Evolutionary conservation across 2,888 invertebrate species (phyloP), one percentile per base, ranked within the genome.

Genomic region (Drosophila kokeensis): DNA sequence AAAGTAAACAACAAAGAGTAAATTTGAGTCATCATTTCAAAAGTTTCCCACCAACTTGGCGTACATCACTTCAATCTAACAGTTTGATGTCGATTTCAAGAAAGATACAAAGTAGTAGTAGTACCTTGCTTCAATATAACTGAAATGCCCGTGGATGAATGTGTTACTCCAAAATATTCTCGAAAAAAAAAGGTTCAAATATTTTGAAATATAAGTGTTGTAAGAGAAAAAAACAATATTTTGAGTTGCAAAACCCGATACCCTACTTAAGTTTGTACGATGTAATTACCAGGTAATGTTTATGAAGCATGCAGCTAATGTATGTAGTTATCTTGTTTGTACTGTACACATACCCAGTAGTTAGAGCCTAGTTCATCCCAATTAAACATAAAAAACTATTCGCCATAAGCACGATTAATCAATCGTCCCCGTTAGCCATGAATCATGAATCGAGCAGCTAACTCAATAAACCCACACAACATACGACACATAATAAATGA

Each of bases 1-100:
- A 82, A 76, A 73, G 69, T 80, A 66, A 83, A 80, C 70, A 76
- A 66, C 59, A 32, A 68, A 54, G 49, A 61, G 49, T 63, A 61
- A 69, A 74, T 71, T 62, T 75, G 68, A 65, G 58, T 50, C 40
- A 62, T 55, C 42, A 62, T 69, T 53, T 73, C 66, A 45, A 24
- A 24, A 45, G 15, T 24, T 24, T 8, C 7, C 21, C 45, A 15
- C 15, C 45, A 24, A 45, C 15, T 40, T 40, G 18, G n/a, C 10
- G n/a, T 10, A n/a, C 10, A n/a, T 40, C 24, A 45, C 24, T 45
- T 2, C 45, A 24, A 24, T 15, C 15, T 0, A 4, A 24, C 24
- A 24, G 15, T 45, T 45, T 15, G 4, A 15, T 24, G 45, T 24
- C 21, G 45, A 45, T 24, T 45, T 15, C 27, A 45, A 15, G 24